Base-by-base conservation (phyloP, 2,888 invertebrate genomes). In the Callinectes sapidus region DNA sequence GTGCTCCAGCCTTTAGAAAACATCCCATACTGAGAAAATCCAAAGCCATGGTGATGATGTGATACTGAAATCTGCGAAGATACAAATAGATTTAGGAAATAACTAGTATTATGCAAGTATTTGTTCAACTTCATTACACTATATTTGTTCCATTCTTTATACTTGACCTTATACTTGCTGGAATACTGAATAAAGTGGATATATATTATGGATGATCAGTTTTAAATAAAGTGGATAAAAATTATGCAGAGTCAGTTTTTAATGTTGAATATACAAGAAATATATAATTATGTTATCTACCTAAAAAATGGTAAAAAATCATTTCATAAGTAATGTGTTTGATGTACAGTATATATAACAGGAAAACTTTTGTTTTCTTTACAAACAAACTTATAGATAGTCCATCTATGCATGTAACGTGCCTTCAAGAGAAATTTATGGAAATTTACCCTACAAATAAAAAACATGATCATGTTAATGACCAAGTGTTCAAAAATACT, bases 171-270 rank as follows among this genome's bases (percentile, higher is more conserved):
- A 71, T n/a, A 71, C 28, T 71, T 71, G 71, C n/a, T n/a, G 23
- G 28, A 71, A 71, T 28, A 71, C 10, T 71, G 71, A 71, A 71
- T n/a, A 71, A 71, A n/a, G 71, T 71, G 66, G 66, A 66, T 66
- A 66, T n/a, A 66, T 23, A 39, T 5, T 3, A 3, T 39, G 39
- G 2, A 39, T 48, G 28, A 0, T 71, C n/a, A 71, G 71, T 71
- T 71, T 71, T 71, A 28, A 71, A 71, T n/a, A 71, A 71, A n/a
- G 71, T 71, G 71, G 28, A 71, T 71, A 71, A 8, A 71, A 0
- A 71, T 71, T 71, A 71, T 71, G 2, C 61, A 71, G 3, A 71
- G n/a, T 28, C 71, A 71, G 71, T 71, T 71, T 71, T n/a, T 2
- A 55, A 10, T 71, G 71, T 71, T 71, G 23, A 71, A 23, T 71